Base-by-base conservation (phyloP, 1,140 invertebrate genomes). In the Kradibia gibbosae region DNA sequence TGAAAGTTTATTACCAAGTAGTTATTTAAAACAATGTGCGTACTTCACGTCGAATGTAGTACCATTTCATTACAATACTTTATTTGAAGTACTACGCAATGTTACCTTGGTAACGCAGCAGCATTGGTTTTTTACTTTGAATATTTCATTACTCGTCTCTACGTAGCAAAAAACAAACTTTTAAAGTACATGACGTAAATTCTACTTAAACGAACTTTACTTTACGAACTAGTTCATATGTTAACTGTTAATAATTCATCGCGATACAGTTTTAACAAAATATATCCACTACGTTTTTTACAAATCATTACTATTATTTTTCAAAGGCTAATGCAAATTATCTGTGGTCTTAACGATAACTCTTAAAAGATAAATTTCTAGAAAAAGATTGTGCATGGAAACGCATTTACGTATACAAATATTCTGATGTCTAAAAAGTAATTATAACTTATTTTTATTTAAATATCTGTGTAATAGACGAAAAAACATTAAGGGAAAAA, bases 61-160 rank as follows among this genome's bases (percentile, higher is more conserved):
- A 11, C 31, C 60, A 36, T 62, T 62, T 62, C 28, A 62, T 62
- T 39, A 67, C 62, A 22, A 36, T 67, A 22, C 34, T 67, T n/a
- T 67, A 36, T 39, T 36, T 10, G 7, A 67, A 67, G 34, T 36
- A 67, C 62, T n/a, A 10, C 17, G 34, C n/a, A n/a, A n/a, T n/a
- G 62, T 67, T 67, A 7, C 34, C 34, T 67, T 67, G 34, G 62
- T 39, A 39, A 67, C 62, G 34, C 50, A 11, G 50, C 34, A 36
- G 22, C 62, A 39, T 15, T 22, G 34, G 7, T 62, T 67, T 65
- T 65, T 67, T 67, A 67, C 34, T 67, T 39, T 67, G 62, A 65
- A 67, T 67, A 67, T 67, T 67, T 67, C 62, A 67, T 67, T 67
- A 39, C 62, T 67, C 62, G 62, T 67, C 34, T 67, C 34, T n/a